Evolutionary conservation across 2,113 vertebrate species (phyloP), one percentile per base, ranked within the genome.

Genomic region (Neodon shergylaensis): DNA sequence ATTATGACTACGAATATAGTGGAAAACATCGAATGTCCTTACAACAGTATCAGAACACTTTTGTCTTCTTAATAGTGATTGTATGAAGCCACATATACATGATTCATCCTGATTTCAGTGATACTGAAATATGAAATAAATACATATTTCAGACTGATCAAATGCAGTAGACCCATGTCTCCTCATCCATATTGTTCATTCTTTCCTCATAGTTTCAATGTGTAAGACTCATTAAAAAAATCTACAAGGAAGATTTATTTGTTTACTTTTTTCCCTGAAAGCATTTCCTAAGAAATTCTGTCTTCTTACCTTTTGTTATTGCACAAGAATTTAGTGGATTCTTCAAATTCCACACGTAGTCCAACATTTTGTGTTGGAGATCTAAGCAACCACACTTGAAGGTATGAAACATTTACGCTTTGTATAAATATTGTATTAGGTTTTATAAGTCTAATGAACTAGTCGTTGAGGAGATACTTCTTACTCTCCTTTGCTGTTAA

Each of bases 91-190:
- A 58, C 47, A 4, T 65, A 52, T 78, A 28, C 33, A 61, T 84
- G n/a, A 76, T 19, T 93, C 28, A 74, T 44, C 9, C 83, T 95
- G 47, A 95, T 70, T 92, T 89, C 17, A 70, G 17, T 47, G 22
- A 88, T 42, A 49, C 58, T 73, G 66, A 88, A 82, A 73, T 90
- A 21, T 73, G 21, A 94, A 90, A 77, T 66, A 88, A 88, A 63
- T 52, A 13, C 88, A 1, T 16, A 78, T 12, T 61, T 84, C 65
- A n/a, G 85, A 88, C 36, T 81, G 52, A 90, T 90, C 42, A 93
- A 65, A n/a, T 90, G 33, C 3, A 28, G 31, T 74, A 61, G 10
- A 16, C 74, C 61, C 39, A 39, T 82, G 3, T 68, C 13, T 78
- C 5, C 2, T 58, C 73, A 49, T 84, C 6, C 88, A 79, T 22